Evolutionary conservation across 2,797 vertebrate genomes (phyloP), one percentile per base, ranked within the genome.

Genomic region (Brachymystax lenok): DNA sequence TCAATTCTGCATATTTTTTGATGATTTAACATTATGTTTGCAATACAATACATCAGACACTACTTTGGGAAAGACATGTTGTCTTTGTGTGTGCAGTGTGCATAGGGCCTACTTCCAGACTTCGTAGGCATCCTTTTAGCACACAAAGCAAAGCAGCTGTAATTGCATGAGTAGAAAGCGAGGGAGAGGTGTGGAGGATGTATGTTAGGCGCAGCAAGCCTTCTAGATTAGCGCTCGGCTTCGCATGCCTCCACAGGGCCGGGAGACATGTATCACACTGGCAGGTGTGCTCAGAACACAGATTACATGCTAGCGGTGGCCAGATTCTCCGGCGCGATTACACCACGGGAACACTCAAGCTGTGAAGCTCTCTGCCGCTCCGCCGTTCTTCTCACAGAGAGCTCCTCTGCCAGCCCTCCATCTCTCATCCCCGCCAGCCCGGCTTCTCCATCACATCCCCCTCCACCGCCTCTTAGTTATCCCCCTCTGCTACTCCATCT

Each of bases 221-320:
- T 35, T n/a, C 21, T 63, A 66, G 66, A 68, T 70, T 71, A 80
- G 63, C 50, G 54, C 71, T 70, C 63, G 33, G 30, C 50, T 50
- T 71, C 12, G 12, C 40, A 46, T 13, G 40, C 40, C 40, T 46
- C 40, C 40, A 10, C 40, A 46, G 40, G 40, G 40, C n/a, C 46
- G 12, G 64, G 51, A 59, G 66, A 56, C 74, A 74, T 73, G 70
- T 54, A 75, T 73, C 70, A 56, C 46, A 28, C 74, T 73, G 79
- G 70, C 71, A 73, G 74, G 71, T 73, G 71, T 69, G 79, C 35
- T 46, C 74, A 54, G 74, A 79, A 76, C 61, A 68, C 74, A 76
- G 79, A 76, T 74, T 80, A 76, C 74, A 28, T 28, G 68, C 24
- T 21, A 30, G 59, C 21, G 6, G 6, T n/a, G 64, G 61, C 40